Conservation (phyloP, 2,797 vertebrate species). For the Mycteria americana region DNA sequence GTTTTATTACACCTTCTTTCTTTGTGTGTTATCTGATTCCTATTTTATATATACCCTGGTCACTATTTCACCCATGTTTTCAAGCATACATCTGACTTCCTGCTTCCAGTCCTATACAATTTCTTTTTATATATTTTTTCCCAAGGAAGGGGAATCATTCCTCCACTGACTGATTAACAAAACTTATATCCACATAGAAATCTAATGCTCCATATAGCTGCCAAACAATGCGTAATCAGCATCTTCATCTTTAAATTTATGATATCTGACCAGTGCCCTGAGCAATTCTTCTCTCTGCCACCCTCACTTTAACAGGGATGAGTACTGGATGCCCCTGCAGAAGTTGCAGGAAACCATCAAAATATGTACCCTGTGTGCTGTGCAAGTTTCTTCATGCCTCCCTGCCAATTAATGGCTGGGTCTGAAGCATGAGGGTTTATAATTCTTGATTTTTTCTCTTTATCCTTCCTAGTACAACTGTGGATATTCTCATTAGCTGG, state of each 20-base stretch:
- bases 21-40: background rate
- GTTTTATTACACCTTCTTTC: background rate
- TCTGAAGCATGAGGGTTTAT: background rate
- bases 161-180: background rate
- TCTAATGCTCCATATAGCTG: background rate
- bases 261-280: background rate
- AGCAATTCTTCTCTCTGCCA: background rate
- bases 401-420: background rate
- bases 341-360: background rate
- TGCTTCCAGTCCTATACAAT: background rate
- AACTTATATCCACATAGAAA: background rate
- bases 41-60: background rate
- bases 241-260: background rate
- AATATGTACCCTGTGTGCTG: background rate
- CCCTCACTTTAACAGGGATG: background rate
- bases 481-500: constrained; percentile 28
- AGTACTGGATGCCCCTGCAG: background rate
- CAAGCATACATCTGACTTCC: background rate
- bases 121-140: background rate
- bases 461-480: background rate
- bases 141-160: background rate
- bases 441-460: background rate
- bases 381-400: background rate
- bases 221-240: background rate
- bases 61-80: background rate